Conservation (phyloP, 2,797 vertebrate genomes). For the Coregonus sp. region DNA sequence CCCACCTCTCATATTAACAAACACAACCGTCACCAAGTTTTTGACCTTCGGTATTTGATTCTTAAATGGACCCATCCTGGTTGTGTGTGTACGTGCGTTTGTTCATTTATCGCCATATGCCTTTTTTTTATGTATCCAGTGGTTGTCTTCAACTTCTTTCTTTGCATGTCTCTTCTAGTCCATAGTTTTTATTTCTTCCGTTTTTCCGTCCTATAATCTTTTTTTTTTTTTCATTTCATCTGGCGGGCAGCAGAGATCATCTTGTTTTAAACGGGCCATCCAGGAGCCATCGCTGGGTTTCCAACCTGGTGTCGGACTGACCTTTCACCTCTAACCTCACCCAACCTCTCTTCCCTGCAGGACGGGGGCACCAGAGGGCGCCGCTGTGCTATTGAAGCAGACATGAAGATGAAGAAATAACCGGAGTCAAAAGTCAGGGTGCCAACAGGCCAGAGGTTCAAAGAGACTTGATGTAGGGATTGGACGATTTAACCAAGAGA, state of each 20-base stretch:
- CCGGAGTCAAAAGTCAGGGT: background rate
- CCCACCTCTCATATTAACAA: conserved; percentile 1
- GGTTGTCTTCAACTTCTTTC: conserved; percentile 20
- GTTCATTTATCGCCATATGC: conserved; percentile 23
- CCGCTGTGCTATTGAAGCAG: conserved; percentile 97
- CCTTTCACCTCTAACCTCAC: conserved; percentile 22
- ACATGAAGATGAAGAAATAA: conserved; percentile 99
- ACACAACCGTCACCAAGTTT: conserved; percentile 40
- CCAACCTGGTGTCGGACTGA: conserved; percentile 34
- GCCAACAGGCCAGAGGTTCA: conserved; percentile 5
- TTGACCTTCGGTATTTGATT: conserved; percentile 43
- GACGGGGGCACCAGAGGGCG: conserved; percentile 97
- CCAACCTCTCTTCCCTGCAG: conserved; percentile 68
- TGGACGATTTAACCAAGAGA: conserved; percentile 12
- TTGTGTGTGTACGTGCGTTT: conserved; percentile 40
- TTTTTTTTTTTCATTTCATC: conserved; percentile 50
- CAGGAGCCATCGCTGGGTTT: conserved; percentile 27
- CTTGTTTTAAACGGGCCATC: conserved; percentile 46
- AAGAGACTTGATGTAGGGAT: conserved; percentile 11
- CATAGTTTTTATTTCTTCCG: conserved; percentile 38
- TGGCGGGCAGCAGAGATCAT: conserved; percentile 55
- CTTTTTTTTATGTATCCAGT: conserved; percentile 1
- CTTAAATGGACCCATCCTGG: conserved; percentile 28
- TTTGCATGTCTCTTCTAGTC: conserved; percentile 53
- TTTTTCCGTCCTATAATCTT: conserved; percentile 22